Evolutionary conservation across 53 echinoderm and acorn worm species (phyloP).

Genomic region (Paelopatides confundens): DNA sequence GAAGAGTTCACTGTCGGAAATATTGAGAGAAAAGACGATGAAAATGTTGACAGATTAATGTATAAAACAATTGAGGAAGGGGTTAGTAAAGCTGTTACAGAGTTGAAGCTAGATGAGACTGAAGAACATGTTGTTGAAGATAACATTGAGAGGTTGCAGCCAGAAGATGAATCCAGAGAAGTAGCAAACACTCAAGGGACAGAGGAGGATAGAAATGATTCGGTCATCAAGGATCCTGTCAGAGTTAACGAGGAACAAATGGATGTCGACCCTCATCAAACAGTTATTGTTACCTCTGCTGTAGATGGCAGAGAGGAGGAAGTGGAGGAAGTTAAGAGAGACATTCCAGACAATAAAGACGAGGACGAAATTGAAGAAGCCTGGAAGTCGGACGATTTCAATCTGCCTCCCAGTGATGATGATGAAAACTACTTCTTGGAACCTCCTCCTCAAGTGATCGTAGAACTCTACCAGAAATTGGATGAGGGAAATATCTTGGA

Average conservation of each 20-base stretch:
- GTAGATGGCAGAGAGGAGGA: neutral
- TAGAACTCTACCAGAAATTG: constrained; percentile 88
- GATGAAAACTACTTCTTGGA: constrained; percentile 75
- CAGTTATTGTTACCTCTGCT: neutral
- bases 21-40: neutral
- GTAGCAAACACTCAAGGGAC: too few species aligned
- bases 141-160: neutral
- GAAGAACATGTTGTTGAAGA: neutral
- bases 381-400: constrained; percentile 63
- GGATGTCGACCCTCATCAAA: neutral
- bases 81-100: neutral
- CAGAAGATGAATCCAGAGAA: neutral
- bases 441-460: constrained; percentile 82
- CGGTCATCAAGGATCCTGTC: neutral
- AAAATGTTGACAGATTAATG: too few species aligned
- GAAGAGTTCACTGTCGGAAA: neutral
- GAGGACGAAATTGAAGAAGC: constrained; percentile 33
- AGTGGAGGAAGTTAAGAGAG: neutral
- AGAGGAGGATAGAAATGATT: neutral
- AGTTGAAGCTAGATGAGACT: neutral
- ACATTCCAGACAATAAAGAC: neutral
- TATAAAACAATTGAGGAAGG: neutral
- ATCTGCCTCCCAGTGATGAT: neutral
- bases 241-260: neutral
- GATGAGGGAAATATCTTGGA: constrained; percentile 89